Evolutionary conservation across 1,140 invertebrate species (phyloP).

Genomic region (Oscheius sp.): DNA sequence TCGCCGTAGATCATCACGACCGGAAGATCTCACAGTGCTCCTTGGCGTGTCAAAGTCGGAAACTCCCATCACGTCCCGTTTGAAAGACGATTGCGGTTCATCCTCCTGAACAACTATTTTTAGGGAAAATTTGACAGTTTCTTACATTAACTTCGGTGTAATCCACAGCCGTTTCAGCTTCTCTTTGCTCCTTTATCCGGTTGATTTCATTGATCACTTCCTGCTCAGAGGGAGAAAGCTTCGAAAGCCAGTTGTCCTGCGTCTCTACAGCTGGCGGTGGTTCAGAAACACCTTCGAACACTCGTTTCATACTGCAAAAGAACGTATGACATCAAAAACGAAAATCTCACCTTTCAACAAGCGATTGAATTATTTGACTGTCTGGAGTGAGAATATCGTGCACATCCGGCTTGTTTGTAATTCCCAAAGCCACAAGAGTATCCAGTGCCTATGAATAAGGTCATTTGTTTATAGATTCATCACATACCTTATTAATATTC

Average conservation of each 20-base stretch:
- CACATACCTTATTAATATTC: constrained; percentile 39
- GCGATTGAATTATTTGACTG: not conserved
- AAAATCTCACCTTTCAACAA: not conserved
- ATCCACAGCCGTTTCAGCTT: constrained; percentile 20
- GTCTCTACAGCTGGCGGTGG: not conserved
- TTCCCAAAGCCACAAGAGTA: not conserved
- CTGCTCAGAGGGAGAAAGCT: constrained; percentile 2
- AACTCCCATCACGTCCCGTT: not conserved
- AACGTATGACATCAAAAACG: not conserved
- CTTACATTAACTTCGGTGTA: not conserved
- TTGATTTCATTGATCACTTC: constrained; percentile 11
- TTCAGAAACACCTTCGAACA: constrained; percentile 8
- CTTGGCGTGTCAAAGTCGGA: not conserved
- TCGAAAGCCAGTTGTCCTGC: constrained; percentile 8
- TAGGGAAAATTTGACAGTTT: not conserved
- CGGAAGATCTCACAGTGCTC: not conserved
- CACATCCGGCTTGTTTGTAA: constrained; percentile 16
- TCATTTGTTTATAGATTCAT: no score
- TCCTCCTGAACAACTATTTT: not conserved
- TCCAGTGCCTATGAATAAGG: no score
- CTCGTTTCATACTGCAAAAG: not conserved
- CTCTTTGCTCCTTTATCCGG: constrained; percentile 6
- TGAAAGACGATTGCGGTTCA: not conserved
- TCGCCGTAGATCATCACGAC: not conserved
- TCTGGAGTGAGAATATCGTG: constrained; percentile 17